phyloP scores from a whole-genome alignment of 2,797 vertebrate genomes.

The Paratrypauchen microcephalus region DNA sequence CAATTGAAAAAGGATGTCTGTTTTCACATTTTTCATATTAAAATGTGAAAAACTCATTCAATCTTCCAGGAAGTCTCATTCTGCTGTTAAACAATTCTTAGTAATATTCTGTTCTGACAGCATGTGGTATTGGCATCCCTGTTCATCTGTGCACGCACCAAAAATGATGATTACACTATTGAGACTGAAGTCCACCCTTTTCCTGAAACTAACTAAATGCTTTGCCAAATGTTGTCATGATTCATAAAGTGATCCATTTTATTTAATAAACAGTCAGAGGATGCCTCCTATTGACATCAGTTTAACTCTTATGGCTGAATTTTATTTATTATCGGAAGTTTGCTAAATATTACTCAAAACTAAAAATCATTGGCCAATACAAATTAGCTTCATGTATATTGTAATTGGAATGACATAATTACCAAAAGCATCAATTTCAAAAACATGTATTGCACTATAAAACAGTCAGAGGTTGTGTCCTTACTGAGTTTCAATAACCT shows the following conservation, averaged over 20 bases:
- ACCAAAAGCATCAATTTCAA: neutral
- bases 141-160: neutral
- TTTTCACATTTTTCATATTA: neutral
- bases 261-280: slow-evolving; percentile 1
- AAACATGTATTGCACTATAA: neutral
- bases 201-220: neutral
- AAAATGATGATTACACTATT: neutral
- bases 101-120: neutral
- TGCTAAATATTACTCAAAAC: neutral
- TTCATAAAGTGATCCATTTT: neutral
- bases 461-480: neutral
- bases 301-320: neutral
- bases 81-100: neutral
- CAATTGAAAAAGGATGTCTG: no score
- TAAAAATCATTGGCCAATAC: neutral
- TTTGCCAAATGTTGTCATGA: neutral
- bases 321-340: neutral
- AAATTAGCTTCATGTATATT: neutral
- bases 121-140: no score
- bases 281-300: neutral
- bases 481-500: neutral
- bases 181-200: slow-evolving; percentile 7
- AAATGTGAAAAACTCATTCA: neutral
- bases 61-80: neutral
- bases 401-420: neutral